phyloP scores from a whole-genome alignment of 2,113 vertebrate species.

The Zosterops hypoxanthus region DNA sequence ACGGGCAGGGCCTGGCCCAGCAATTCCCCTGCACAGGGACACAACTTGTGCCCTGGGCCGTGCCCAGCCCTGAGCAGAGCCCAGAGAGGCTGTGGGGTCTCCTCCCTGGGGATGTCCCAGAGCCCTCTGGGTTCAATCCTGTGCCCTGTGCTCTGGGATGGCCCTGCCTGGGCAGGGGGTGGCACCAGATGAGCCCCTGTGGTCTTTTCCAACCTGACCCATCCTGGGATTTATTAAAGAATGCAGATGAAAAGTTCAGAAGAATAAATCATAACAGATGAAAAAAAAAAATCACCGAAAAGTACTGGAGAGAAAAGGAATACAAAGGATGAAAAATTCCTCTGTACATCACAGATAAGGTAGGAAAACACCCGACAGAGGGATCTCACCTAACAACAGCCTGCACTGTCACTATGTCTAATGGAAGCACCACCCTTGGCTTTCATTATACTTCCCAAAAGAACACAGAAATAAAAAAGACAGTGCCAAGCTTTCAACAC shows the following conservation, averaged over 20 bases:
- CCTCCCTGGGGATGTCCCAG: not conserved
- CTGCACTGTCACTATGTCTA: rapidly evolving
- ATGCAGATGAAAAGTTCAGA: not conserved
- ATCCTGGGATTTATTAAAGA: not conserved
- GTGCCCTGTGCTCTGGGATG: not conserved
- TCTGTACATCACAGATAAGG: not conserved
- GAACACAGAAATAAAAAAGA: not conserved
- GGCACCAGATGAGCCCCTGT: rapidly evolving
- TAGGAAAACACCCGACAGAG: rapidly evolving
- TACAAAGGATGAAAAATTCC: not conserved
- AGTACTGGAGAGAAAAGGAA: not conserved
- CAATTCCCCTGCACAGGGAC: not conserved
- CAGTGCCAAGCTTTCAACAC: not conserved
- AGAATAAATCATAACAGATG: not conserved
- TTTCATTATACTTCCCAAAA: not conserved
- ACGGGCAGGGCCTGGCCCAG: not conserved
- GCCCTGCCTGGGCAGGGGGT: not conserved
- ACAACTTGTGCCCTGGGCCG: not conserved
- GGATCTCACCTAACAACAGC: not conserved
- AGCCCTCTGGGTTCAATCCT: rapidly evolving
- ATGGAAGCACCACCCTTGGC: not conserved
- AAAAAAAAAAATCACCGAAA: not conserved
- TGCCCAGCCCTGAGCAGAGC: not conserved
- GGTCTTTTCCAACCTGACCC: not conserved
- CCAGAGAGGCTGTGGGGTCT: not conserved